Evolutionary conservation across 2,797 vertebrate species (phyloP).

Genomic region (Selene dorsalis): DNA sequence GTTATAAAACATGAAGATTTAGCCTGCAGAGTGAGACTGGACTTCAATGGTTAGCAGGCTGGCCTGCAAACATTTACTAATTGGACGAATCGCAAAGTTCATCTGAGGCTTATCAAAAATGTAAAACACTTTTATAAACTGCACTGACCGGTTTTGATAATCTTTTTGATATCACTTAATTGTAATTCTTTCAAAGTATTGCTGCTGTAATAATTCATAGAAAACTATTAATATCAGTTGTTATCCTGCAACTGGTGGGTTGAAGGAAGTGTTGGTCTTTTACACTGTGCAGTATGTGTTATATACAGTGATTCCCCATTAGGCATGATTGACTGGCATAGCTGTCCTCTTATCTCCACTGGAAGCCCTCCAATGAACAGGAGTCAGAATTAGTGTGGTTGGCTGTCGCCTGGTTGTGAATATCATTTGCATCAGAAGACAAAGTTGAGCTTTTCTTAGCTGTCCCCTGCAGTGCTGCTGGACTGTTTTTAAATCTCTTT

Average conservation of each 20-base stretch:
- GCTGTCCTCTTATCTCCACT: neutral
- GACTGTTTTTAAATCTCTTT: neutral
- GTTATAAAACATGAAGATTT: too few relatives aligned
- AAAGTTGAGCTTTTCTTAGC: neutral
- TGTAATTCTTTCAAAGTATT: too few relatives aligned
- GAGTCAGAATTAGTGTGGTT: neutral
- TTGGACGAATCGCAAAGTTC: neutral
- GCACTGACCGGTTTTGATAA: too few relatives aligned
- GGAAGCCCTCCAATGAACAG: neutral
- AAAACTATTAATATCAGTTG: too few relatives aligned
- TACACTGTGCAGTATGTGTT: too few relatives aligned
- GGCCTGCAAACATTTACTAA: neutral
- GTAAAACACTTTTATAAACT: too few relatives aligned
- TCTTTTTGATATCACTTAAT: too few relatives aligned
- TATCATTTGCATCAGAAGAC: neutral
- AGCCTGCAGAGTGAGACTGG: too few relatives aligned
- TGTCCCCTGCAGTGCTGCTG: too few relatives aligned
- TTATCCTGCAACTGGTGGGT: too few relatives aligned
- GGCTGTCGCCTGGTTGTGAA: neutral
- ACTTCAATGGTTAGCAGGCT: neutral
- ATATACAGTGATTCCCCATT: too few relatives aligned
- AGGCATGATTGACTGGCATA: neutral
- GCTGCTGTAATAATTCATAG: neutral
- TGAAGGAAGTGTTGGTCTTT: neutral
- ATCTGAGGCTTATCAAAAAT: neutral